These are phyloP conservation scores for Drosophila nigromelanica DNA, from an alignment of 1,140 invertebrate species.

Conservation along the genomic window DNA sequence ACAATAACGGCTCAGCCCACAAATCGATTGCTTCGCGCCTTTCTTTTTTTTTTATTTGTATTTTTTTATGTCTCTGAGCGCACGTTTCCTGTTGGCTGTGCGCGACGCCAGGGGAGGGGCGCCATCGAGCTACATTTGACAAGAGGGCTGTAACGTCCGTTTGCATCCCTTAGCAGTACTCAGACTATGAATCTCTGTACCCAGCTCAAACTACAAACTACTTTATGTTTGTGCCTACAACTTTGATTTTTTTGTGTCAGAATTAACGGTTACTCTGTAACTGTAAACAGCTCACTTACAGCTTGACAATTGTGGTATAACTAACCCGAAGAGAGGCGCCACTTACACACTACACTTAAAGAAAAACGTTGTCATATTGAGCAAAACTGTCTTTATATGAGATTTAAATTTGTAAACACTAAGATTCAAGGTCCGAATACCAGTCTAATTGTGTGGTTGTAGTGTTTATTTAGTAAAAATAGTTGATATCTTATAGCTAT, in stretches of 20 bases:
- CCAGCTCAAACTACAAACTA: background rate
- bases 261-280: constrained; percentile 5
- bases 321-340: background rate
- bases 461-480: too few species aligned
- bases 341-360: too few species aligned
- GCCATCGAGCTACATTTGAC: background rate
- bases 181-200: background rate
- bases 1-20: constrained; percentile 46
- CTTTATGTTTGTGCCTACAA: background rate
- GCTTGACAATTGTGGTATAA: constrained; percentile 13
- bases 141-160: too few species aligned
- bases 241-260: background rate
- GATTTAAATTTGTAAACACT: too few species aligned
- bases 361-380: too few species aligned
- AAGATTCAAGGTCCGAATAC: too few species aligned
- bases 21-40: constrained; percentile 83
- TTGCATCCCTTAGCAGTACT: constrained; percentile 18
- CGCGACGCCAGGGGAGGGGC: constrained; percentile 1
- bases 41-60: constrained; percentile 6
- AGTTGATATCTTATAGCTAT: too few species aligned
- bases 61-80: constrained; percentile 54
- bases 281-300: constrained; percentile 49
- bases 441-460: too few species aligned
- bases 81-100: constrained; percentile 67
- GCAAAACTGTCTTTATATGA: too few species aligned